These are phyloP conservation scores for Gymnopithys bicolor DNA, from an alignment of 2,797 vertebrate species.

Conservation along the genomic window DNA sequence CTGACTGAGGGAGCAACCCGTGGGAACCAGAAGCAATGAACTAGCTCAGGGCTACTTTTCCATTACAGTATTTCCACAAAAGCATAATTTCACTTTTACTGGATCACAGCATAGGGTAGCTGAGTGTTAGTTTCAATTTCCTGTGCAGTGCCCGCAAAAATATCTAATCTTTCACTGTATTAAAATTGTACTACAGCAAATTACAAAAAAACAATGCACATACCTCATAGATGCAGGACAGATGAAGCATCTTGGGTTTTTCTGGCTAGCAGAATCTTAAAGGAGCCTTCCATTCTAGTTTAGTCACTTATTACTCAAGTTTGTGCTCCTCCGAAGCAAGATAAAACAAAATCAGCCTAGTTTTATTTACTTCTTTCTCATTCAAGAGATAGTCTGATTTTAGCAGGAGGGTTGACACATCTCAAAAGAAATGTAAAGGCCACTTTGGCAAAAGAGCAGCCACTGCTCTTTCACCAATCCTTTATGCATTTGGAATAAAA, in stretches of 20 bases:
- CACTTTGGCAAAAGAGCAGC: not conserved
- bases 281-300: not conserved
- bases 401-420: not conserved
- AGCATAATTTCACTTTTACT: not conserved
- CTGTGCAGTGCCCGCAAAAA: not conserved
- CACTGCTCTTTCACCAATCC: not conserved
- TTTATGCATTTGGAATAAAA: not conserved
- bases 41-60: not conserved
- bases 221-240: not conserved
- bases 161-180: not conserved
- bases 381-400: not conserved
- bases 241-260: not conserved
- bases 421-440: fast-evolving
- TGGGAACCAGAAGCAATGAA: not conserved
- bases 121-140: not conserved
- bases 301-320: not conserved
- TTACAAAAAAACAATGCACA: not conserved
- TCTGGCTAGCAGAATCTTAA: not conserved
- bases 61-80: not conserved
- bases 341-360: not conserved
- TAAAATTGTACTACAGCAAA: not conserved
- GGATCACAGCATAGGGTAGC: not conserved
- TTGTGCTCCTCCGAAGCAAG: not conserved
- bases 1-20: not conserved
- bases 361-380: not conserved